Percentiles rank a stretch among this genome's conserved stretches.
Evolutionary conservation across 2,113 vertebrate species (phyloP).

Genomic region (Anseranas semipalmata): DNA sequence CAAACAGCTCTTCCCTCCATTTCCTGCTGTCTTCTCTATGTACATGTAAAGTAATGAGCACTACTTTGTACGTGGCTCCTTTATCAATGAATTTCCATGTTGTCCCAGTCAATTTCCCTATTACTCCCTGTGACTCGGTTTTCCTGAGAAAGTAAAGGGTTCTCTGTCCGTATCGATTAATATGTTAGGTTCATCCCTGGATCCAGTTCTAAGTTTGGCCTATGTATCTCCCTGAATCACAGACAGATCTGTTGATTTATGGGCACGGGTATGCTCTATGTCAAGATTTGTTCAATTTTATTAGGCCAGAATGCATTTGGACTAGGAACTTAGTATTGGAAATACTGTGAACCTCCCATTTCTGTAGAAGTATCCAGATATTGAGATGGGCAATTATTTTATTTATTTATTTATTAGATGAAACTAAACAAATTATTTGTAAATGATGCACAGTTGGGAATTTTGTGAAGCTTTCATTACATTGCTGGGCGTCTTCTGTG

Average conservation of each 20-base stretch:
- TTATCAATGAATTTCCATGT: neutral
- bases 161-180: neutral
- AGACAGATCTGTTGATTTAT: neutral
- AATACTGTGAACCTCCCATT: neutral
- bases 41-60: neutral
- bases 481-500: rapidly evolving
- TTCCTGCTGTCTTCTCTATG: neutral
- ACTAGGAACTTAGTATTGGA: neutral
- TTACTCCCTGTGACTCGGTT: neutral
- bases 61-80: neutral
- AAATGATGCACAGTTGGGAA: neutral
- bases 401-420: neutral
- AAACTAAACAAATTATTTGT: neutral
- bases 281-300: neutral
- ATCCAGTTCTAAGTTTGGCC: neutral
- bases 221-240: neutral
- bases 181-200: neutral
- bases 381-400: neutral
- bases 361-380: neutral
- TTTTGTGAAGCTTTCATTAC: neutral
- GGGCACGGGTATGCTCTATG: neutral
- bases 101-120: neutral
- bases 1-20: neutral
- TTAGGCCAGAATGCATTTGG: neutral
- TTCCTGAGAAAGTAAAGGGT: neutral